Conservation (phyloP, 2,113 vertebrate genomes). For the Engystomops pustulosus region DNA sequence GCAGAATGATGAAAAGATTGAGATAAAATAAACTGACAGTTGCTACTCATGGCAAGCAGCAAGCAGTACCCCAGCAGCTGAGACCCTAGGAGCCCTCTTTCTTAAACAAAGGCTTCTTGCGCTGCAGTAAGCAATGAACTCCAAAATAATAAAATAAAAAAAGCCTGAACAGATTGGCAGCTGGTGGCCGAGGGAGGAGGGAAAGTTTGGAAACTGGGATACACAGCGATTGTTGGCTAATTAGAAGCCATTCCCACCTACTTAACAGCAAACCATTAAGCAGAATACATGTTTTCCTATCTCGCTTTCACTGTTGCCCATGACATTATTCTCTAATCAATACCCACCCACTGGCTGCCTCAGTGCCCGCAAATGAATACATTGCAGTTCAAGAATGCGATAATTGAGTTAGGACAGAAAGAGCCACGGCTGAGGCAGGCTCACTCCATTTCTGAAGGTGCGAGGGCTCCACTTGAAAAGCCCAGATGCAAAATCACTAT, state of each 20-base stretch:
- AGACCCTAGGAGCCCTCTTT: constrained; percentile 88
- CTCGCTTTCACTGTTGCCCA: constrained; percentile 82
- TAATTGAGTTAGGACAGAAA: constrained; percentile 85
- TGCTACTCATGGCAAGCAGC: constrained; percentile 93
- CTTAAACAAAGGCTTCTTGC: constrained; percentile 82
- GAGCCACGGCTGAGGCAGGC: constrained; percentile 66
- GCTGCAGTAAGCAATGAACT: constrained; percentile 81
- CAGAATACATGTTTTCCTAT: constrained; percentile 81
- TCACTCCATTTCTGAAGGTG: constrained; percentile 70
- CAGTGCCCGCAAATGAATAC: constrained; percentile 81
- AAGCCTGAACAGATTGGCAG: constrained; percentile 80
- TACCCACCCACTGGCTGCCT: constrained; percentile 86
- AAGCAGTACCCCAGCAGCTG: constrained; percentile 89
- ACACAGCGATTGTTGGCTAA: constrained; percentile 85
- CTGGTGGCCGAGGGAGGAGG: constrained; percentile 81
- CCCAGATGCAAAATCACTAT: constrained; percentile 74
- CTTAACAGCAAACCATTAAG: constrained; percentile 96
- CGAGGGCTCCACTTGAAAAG: constrained; percentile 66
- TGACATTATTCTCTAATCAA: constrained; percentile 88
- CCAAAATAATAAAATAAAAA: constrained; percentile 68
- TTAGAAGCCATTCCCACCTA: constrained; percentile 91
- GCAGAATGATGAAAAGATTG: constrained; percentile 95
- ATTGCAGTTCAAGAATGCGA: constrained; percentile 82
- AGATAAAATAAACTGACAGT: constrained; percentile 99
- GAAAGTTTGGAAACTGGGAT: constrained; percentile 78